phyloP scores from a whole-genome alignment of 2,113 vertebrate genomes.

The Odontesthes bonariensis region DNA sequence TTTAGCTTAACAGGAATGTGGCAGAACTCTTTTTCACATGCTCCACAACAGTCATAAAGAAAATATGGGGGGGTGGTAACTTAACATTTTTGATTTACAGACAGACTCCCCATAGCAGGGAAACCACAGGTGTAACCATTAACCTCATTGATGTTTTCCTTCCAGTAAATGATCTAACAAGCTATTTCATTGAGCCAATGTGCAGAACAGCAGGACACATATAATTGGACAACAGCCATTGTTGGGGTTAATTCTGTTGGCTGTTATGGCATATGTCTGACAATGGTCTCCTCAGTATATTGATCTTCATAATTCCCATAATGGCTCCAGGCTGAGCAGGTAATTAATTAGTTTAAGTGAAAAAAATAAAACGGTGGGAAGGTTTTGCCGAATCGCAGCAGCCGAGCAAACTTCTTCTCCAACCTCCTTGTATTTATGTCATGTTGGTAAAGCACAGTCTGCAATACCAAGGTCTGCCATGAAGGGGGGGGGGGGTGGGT shows the following conservation, averaged over 20 bases:
- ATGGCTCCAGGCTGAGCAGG: neutral
- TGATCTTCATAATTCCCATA: neutral
- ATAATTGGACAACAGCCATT: no score
- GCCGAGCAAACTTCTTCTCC: neutral
- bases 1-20: no score
- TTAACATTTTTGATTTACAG: no score
- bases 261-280: neutral
- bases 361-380: slow-evolving; percentile 1
- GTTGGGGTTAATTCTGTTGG: no score
- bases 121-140: no score
- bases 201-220: neutral
- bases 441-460: no score
- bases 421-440: neutral
- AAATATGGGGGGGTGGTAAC: no score
- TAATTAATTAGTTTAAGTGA: neutral
- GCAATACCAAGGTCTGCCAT: slow-evolving; percentile 3
- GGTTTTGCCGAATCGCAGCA: neutral
- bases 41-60: no score
- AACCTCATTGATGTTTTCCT: neutral
- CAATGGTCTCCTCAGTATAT: neutral
- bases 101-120: no score
- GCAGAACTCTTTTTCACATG: no score
- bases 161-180: neutral
- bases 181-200: neutral
- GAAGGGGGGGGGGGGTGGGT: slow-evolving; percentile 31